Percentiles rank a stretch among this genome's conserved stretches.
Evolutionary conservation across 2,113 vertebrate species (phyloP).

Genomic region (Pteruthius melanotis): DNA sequence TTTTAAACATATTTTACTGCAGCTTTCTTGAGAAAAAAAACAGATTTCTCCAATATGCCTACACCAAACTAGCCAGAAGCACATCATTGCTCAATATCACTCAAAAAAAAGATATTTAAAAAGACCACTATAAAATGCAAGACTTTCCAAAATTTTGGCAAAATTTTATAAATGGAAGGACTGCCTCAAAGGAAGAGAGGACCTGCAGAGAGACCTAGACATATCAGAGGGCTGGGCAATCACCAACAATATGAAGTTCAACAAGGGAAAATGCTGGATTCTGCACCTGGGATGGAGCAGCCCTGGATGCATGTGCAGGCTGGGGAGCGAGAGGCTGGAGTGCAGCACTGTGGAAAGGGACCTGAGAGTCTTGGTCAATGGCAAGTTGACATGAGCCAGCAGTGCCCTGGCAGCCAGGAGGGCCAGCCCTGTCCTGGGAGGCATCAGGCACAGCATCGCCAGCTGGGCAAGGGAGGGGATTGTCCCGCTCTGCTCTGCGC

Average conservation of each 20-base stretch:
- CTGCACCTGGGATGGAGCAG: not conserved
- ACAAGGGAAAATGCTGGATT: not conserved
- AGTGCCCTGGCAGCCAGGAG: not conserved
- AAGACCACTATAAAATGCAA: not conserved
- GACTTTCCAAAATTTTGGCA: not conserved
- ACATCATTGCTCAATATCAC: not conserved
- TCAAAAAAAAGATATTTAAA: not conserved
- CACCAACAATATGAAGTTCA: not conserved
- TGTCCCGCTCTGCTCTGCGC: not conserved
- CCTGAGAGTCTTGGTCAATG: accelerated
- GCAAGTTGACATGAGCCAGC: accelerated
- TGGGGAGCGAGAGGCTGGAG: not conserved
- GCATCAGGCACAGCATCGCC: not conserved
- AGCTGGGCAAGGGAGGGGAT: accelerated
- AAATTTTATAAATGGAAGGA: not conserved
- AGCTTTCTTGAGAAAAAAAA: not conserved
- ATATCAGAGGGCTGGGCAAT: not conserved
- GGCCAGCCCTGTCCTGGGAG: accelerated
- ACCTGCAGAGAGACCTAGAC: not conserved
- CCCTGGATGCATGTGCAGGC: not conserved
- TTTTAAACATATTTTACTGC: not conserved
- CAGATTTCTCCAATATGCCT: not conserved
- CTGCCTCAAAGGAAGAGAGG: not conserved
- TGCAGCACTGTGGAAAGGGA: not conserved
- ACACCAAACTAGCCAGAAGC: not conserved